These are phyloP conservation scores for Tetragnatha versicolor DNA, from an alignment of 1,140 invertebrate species.

Conservation along the genomic window DNA sequence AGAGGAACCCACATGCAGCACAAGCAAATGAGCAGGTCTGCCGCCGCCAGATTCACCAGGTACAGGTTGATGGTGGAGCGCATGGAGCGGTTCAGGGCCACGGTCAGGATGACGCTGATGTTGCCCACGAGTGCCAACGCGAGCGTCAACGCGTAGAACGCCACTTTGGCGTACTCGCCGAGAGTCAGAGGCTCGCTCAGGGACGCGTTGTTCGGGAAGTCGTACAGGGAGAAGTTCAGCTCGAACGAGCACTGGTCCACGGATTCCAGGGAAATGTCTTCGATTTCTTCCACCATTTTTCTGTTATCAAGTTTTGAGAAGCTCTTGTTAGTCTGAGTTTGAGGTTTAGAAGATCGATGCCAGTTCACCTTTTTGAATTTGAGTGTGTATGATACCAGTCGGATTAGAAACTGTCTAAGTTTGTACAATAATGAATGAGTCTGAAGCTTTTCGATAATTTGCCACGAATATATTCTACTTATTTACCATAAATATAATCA, in stretches of 20 bases:
- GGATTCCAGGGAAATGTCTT: neutral
- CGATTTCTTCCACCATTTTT: neutral
- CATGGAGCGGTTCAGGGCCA: constrained; percentile 65
- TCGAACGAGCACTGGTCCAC: constrained; percentile 57
- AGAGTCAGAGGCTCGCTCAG: constrained; percentile 52
- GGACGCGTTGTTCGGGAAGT: constrained; percentile 53
- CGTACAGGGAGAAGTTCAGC: constrained; percentile 52
- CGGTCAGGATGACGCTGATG: constrained; percentile 67
- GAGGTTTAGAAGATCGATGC: too few species aligned
- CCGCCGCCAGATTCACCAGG: constrained; percentile 64
- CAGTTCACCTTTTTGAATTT: too few species aligned
- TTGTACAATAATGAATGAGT: too few species aligned
- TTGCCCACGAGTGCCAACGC: constrained; percentile 66
- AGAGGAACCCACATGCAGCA: constrained; percentile 68
- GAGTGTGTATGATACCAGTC: too few species aligned
- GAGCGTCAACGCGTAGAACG: constrained; percentile 59
- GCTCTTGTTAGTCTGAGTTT: too few species aligned
- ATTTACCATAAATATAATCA: too few species aligned
- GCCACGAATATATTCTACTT: too few species aligned
- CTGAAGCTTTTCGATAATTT: too few species aligned
- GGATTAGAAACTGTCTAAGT: too few species aligned
- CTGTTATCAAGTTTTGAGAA: too few species aligned
- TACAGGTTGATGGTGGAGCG: constrained; percentile 65
- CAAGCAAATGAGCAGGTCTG: constrained; percentile 64
- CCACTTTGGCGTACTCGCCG: constrained; percentile 62